A percentile compares a stretch with the other conserved stretches of the same genome.
Conservation (phyloP, 2,888 invertebrate genomes). For the Scotopteryx bipunctaria region DNA sequence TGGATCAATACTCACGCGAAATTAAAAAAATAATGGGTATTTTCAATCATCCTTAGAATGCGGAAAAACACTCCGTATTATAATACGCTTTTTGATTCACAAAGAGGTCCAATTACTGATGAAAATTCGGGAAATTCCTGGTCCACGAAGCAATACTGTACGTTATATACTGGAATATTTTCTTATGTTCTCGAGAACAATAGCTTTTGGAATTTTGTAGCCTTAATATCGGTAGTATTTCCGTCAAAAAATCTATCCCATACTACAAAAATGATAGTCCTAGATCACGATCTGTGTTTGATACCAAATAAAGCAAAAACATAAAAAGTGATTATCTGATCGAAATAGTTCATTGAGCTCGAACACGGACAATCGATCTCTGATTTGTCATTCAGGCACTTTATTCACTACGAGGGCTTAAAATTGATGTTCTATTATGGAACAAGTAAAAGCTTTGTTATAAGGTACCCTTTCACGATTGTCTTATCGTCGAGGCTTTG, state of each 20-base stretch:
- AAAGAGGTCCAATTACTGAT: background rate
- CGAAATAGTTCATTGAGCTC: background rate
- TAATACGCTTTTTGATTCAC: background rate
- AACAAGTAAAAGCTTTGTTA: constrained; percentile 10
- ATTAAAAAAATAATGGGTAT: background rate
- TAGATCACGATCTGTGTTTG: too few species aligned
- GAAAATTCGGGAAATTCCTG: background rate
- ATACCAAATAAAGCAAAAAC: background rate
- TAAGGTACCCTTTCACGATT: constrained; percentile 9
- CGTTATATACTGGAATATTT: too few species aligned
- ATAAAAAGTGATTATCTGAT: background rate
- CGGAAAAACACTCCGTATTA: background rate
- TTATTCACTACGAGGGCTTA: constrained; percentile 1
- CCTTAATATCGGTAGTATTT: too few species aligned
- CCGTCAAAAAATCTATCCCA: too few species aligned
- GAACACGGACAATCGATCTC: constrained; percentile 5
- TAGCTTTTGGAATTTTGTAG: too few species aligned
- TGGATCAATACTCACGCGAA: background rate
- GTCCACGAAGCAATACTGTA: too few species aligned
- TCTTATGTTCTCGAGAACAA: too few species aligned
- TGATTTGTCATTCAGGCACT: constrained; percentile 4
- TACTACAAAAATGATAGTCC: background rate
- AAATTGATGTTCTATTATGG: constrained; percentile 10
- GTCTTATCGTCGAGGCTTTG: constrained; percentile 17
- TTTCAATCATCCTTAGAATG: background rate